These are phyloP conservation scores for Leptobrachium ailaonicum DNA, from an alignment of 2,113 vertebrate genomes.

Conservation along the genomic window DNA sequence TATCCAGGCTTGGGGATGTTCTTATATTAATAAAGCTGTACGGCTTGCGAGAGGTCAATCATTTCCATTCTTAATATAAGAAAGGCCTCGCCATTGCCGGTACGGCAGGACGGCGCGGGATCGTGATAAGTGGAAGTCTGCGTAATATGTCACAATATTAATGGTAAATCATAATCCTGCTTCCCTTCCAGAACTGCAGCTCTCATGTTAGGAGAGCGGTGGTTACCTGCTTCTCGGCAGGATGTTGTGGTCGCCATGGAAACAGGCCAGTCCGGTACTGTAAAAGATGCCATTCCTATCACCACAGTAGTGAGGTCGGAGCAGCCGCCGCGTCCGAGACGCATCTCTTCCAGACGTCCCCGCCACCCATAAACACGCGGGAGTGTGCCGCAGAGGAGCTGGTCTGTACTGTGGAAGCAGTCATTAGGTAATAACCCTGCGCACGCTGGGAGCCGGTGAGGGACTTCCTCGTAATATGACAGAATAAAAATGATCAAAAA, in stretches of 20 bases:
- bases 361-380: constrained; percentile 94
- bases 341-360: constrained; percentile 97
- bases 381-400: constrained; percentile 97
- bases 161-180: not conserved
- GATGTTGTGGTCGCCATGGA: constrained; percentile 95
- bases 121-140: no score
- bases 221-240: constrained; percentile 97
- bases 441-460: no score
- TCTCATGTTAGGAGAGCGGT: constrained; percentile 95
- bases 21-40: no score
- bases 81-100: no score
- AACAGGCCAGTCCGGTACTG: constrained; percentile 97
- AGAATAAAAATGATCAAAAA: no score
- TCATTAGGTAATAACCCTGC: constrained; percentile 81
- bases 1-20: no score
- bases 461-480: no score
- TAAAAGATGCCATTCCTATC: constrained; percentile 96
- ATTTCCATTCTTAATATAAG: no score
- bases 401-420: constrained; percentile 94
- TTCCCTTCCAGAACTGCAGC: constrained; percentile 88
- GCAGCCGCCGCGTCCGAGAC: constrained; percentile 78
- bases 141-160: no score
- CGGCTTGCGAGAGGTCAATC: no score
- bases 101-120: no score
- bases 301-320: constrained; percentile 91